Evolutionary conservation across 2,888 invertebrate species (phyloP).

Genomic region (Heliconius hortense): DNA sequence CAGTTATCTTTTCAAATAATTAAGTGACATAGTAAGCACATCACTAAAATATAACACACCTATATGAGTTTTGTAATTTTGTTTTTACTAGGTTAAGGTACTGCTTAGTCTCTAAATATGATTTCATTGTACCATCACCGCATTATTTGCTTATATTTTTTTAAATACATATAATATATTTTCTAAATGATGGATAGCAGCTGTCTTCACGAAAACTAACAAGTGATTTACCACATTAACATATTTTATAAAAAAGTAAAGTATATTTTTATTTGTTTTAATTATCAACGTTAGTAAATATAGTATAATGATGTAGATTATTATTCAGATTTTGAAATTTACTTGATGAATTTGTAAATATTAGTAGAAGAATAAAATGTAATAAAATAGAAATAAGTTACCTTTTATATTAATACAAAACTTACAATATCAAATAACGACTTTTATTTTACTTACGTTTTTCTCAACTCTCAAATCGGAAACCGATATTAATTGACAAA

Average conservation of each 20-base stretch:
- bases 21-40: background rate
- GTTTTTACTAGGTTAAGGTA: too few relatives aligned
- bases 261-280: background rate
- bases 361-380: slow-evolving; percentile 12
- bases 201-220: background rate
- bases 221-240: background rate
- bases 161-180: background rate
- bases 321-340: slow-evolving; percentile 14
- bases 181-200: background rate
- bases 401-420: slow-evolving; percentile 12
- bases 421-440: background rate
- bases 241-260: background rate
- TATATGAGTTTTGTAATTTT: too few relatives aligned
- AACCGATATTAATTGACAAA: too few relatives aligned
- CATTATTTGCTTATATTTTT: background rate
- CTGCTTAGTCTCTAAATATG: background rate
- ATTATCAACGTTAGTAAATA: background rate
- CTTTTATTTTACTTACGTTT: slow-evolving; percentile 4
- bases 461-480: background rate
- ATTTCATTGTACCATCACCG: background rate
- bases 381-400: slow-evolving; percentile 17
- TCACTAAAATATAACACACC: background rate
- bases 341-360: slow-evolving; percentile 17
- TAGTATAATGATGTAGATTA: background rate
- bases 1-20: background rate